A percentile compares a stretch with the other conserved stretches of the same genome.
These are phyloP conservation scores for Oxycera nigricornis DNA, from an alignment of 2,888 invertebrate genomes.

Conservation along the genomic window DNA sequence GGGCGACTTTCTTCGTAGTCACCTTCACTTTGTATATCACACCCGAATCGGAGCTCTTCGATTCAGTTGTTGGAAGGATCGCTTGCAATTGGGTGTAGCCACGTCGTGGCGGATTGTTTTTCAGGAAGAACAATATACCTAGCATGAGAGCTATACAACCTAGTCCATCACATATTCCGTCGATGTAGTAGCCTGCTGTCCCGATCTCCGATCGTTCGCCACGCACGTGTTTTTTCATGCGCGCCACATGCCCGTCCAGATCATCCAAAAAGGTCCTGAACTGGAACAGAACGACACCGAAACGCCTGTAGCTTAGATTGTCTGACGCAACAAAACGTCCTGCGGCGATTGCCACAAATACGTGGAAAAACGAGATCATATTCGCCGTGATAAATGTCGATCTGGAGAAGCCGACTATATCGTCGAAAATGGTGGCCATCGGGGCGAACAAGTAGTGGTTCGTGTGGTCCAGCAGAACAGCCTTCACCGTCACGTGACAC, in stretches of 20 bases:
- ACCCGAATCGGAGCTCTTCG: slow-evolving; percentile 63
- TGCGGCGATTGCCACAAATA: slow-evolving; percentile 76
- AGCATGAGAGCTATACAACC: slow-evolving; percentile 76
- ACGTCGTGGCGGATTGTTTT: slow-evolving; percentile 75
- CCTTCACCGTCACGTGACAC: slow-evolving; percentile 84
- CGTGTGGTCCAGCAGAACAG: slow-evolving; percentile 80
- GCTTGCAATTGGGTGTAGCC: slow-evolving; percentile 75
- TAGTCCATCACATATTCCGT: slow-evolving; percentile 81
- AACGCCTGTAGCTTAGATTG: slow-evolving; percentile 72
- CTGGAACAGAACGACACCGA: slow-evolving; percentile 80
- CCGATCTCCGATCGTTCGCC: slow-evolving; percentile 84
- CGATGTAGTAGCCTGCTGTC: slow-evolving; percentile 80
- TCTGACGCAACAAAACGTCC: slow-evolving; percentile 78
- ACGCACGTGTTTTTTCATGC: slow-evolving; percentile 75
- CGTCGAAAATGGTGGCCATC: slow-evolving; percentile 75
- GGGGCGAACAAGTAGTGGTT: slow-evolving; percentile 86
- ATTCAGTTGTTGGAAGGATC: slow-evolving; percentile 63
- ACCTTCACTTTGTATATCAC: slow-evolving; percentile 74
- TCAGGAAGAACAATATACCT: slow-evolving; percentile 73
- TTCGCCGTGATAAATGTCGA: slow-evolving; percentile 77
- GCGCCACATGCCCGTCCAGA: slow-evolving; percentile 85
- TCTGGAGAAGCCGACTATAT: slow-evolving; percentile 70
- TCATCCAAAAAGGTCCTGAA: slow-evolving; percentile 84
- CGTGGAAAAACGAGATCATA: slow-evolving; percentile 81
- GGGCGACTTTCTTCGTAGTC: slow-evolving; percentile 70